Evolutionary conservation across 1,140 invertebrate genomes (phyloP).

Genomic region (Cyclargus thomasi): DNA sequence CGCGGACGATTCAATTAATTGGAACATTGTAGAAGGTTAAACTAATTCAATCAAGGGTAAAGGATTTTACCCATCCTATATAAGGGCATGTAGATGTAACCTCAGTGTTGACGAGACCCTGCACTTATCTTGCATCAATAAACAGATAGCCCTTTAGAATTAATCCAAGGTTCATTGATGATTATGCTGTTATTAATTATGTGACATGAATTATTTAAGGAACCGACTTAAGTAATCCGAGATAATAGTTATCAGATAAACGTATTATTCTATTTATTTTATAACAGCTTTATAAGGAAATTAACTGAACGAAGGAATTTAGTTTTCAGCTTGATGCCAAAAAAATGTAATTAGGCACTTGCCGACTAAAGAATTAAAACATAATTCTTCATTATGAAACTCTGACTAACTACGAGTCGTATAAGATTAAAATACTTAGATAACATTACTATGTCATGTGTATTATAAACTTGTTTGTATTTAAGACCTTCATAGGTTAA

Average conservation of each 20-base stretch:
- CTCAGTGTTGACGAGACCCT: slow-evolving; percentile 2
- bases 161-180: slow-evolving; percentile 11
- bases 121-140: slow-evolving; percentile 7
- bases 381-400: too few species aligned
- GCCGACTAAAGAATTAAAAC: too few species aligned
- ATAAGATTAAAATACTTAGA: background rate
- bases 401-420: background rate
- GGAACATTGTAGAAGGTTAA: background rate
- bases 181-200: background rate
- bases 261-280: background rate
- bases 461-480: background rate
- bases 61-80: background rate
- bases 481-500: background rate
- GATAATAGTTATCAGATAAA: background rate
- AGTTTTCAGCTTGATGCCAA: too few species aligned
- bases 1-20: background rate
- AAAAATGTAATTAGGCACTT: too few species aligned
- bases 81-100: background rate
- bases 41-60: background rate
- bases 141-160: slow-evolving; percentile 3
- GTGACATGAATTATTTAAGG: background rate
- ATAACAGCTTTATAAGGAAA: too few species aligned
- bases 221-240: background rate
- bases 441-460: background rate
- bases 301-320: too few species aligned